Conservation (phyloP, 2,113 vertebrate genomes). For the Rhinoptilus africanus region DNA sequence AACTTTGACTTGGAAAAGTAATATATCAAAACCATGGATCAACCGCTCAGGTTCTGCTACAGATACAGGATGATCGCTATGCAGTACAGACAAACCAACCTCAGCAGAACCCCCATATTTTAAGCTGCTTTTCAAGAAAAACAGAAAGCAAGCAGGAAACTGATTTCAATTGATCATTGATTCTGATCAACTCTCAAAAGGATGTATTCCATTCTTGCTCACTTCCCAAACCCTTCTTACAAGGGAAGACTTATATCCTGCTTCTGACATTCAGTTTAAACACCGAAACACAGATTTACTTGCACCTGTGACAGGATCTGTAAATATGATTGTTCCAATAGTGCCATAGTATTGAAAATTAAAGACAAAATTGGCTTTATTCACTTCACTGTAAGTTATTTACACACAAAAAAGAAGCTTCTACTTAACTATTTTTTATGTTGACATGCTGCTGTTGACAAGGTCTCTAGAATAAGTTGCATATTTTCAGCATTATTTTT, state of each 20-base stretch:
- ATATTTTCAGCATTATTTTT: background rate
- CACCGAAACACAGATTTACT: background rate
- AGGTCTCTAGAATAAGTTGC: background rate
- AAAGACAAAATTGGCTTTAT: background rate
- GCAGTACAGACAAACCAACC: background rate
- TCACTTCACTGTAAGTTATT: background rate
- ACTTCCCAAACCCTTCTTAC: background rate
- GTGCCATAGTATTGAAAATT: background rate
- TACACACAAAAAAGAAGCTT: background rate
- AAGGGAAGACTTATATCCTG: background rate
- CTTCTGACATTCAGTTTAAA: background rate
- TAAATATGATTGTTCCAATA: background rate
- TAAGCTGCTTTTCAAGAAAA: background rate
- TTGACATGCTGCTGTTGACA: background rate
- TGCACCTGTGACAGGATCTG: background rate
- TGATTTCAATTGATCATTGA: background rate
- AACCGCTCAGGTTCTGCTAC: background rate
- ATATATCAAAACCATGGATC: background rate
- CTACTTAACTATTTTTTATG: background rate
- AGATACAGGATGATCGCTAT: background rate
- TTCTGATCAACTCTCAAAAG: background rate
- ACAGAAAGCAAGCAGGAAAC: background rate
- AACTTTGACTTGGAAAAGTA: background rate
- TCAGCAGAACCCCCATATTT: background rate
- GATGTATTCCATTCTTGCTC: background rate